Percentiles rank a stretch among this genome's conserved stretches.
phyloP scores from a whole-genome alignment of 2,113 vertebrate species.

The Phrynosoma platyrhinos region DNA sequence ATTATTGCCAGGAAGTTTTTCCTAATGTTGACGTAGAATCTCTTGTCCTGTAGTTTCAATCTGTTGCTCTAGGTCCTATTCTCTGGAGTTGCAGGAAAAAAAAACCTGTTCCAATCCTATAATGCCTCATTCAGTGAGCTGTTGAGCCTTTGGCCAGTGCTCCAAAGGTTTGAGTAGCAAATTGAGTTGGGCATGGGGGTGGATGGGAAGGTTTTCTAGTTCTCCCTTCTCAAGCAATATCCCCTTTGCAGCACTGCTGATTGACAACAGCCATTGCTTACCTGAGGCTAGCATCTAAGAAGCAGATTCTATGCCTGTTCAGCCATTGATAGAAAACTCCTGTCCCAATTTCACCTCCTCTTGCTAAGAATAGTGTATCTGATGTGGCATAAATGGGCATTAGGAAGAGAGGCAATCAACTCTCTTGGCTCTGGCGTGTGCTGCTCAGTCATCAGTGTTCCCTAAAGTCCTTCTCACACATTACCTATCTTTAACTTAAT shows the following conservation, averaged over 20 bases:
- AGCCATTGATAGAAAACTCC: slow-evolving; percentile 19
- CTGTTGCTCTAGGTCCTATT: too few relatives aligned
- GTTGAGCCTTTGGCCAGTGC: background rate
- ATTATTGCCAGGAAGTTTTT: too few relatives aligned
- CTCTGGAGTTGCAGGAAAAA: too few relatives aligned
- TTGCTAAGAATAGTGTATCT: background rate
- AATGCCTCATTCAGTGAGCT: too few relatives aligned
- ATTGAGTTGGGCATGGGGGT: background rate
- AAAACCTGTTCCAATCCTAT: too few relatives aligned
- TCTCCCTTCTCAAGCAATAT: background rate
- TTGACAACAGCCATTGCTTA: background rate
- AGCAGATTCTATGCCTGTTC: background rate
- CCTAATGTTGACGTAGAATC: too few relatives aligned
- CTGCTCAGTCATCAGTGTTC: background rate
- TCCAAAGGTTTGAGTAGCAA: too few relatives aligned
- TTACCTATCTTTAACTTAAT: slow-evolving; percentile 29
- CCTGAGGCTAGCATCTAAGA: background rate
- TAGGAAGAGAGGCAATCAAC: background rate
- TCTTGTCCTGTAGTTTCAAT: too few relatives aligned
- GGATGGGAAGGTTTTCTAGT: background rate
- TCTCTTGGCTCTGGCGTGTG: background rate
- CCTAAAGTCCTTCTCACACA: background rate
- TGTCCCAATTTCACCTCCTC: slow-evolving; percentile 45
- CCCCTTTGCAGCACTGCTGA: background rate
- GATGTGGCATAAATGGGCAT: background rate